Evolutionary conservation across 2,113 vertebrate genomes (phyloP), one percentile per base, ranked within the genome.

Genomic region (Burhinus bistriatus): DNA sequence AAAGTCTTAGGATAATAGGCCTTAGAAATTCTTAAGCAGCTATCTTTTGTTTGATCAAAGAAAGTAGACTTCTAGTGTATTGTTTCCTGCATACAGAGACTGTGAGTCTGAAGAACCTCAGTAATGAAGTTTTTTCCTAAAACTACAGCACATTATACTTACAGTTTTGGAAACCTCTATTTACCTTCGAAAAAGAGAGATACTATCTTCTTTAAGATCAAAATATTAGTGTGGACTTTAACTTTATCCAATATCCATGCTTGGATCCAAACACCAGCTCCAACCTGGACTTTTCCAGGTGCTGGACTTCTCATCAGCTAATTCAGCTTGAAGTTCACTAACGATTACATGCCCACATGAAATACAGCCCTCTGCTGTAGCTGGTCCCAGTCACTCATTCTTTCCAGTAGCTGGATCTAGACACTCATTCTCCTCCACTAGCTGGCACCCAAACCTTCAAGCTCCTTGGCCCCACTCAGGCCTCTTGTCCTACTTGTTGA

Each of bases 381-480:
- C 1, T 79, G 13, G 17, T 9, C n/a, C 27, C 8, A 32, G 5
- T 32, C 44, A 64, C 34, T 57, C 7, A 15, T 57, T 57, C 9
- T 71, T 38, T 77, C 20, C 27, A 27, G 30, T 9, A 77, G 15
- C 7, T 77, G 16, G 13, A 61, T 61, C 25, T 61, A 47, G 47
- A 70, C 14, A 32, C 3, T 16, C 1, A 1, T 4, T 76, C 23
- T 66, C 10, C 29, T 68, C 30, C 25, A 9, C 32, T 16, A 64
- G 20, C 23, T 68, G n/a, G 1, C 9, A 54, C 27, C 42, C 45
- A 45, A 65, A 45, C 2, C 17, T 57, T 80, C 25, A 71, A 36
- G 32, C 2, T 51, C 14, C 6, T 49, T 5, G 4, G 12, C 7
- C 9, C 8, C 21, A 17, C 19, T n/a, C 38, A 21, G 20, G 3